Evolutionary conservation across 2,113 vertebrate genomes (phyloP).

Genomic region (Mustelus asterias): DNA sequence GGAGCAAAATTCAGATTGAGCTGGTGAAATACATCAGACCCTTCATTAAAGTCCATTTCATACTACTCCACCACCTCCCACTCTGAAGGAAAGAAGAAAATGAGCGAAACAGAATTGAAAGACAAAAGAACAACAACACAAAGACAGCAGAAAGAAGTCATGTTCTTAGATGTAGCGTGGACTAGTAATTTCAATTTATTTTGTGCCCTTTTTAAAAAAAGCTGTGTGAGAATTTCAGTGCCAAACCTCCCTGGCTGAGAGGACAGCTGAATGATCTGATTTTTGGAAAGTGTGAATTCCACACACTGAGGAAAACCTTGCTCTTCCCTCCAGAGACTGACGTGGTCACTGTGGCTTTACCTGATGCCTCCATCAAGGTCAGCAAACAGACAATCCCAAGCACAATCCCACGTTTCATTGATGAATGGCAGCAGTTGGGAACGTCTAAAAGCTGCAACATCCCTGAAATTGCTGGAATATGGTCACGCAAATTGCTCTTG

Average conservation of each 20-base stretch:
- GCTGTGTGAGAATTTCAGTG: not conserved
- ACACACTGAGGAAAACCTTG: not conserved
- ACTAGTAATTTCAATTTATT: not conserved
- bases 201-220: not conserved
- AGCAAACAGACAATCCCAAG: not conserved
- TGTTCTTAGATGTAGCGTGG: not conserved
- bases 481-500: not conserved
- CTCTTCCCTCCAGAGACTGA: not conserved
- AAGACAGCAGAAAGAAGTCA: not conserved
- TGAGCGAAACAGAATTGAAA: not conserved
- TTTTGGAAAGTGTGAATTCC: not conserved
- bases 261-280: not conserved
- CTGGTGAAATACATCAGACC: too few species aligned
- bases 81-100: not conserved
- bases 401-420: not conserved
- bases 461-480: not conserved
- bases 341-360: not conserved
- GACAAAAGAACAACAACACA: not conserved
- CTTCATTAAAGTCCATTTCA: not conserved
- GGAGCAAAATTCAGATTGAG: too few species aligned
- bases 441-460: not conserved
- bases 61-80: too few species aligned
- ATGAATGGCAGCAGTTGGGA: not conserved
- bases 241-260: not conserved
- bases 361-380: not conserved